Evolutionary conservation across 2,888 invertebrate genomes (phyloP).

Genomic region (Oligia latruncula): DNA sequence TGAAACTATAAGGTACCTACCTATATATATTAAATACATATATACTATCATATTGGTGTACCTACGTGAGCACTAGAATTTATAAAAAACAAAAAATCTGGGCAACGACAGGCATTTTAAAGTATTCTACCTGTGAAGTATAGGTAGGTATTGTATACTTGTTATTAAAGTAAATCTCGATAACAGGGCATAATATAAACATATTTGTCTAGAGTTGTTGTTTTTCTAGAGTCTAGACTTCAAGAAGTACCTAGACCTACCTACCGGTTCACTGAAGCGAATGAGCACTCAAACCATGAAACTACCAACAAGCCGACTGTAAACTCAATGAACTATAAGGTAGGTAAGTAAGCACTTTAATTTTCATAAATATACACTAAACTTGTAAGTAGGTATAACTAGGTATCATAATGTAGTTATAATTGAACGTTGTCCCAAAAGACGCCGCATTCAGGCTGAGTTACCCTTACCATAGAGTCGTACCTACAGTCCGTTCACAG

Average conservation of each 20-base stretch:
- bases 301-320: constrained; percentile 4
- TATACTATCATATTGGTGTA: background rate
- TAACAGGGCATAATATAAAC: no score
- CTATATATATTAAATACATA: background rate
- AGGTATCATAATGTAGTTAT: constrained; percentile 7
- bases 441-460: background rate
- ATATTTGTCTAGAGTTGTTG: background rate
- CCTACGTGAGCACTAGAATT: background rate
- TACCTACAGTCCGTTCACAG: background rate
- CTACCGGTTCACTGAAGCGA: background rate
- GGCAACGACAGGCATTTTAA: background rate
- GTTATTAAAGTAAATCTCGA: background rate
- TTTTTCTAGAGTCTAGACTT: constrained; percentile 10
- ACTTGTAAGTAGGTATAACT: constrained; percentile 1
- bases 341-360: constrained; percentile 1
- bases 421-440: constrained; percentile 2
- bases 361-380: constrained; percentile 18
- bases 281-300: constrained; percentile 4
- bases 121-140: background rate
- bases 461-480: background rate
- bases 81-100: background rate
- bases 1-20: background rate
- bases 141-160: background rate
- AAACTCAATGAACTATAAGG: constrained; percentile 3
- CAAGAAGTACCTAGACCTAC: background rate